phyloP scores from a whole-genome alignment of 2,888 invertebrate species.

The Troides helena region DNA sequence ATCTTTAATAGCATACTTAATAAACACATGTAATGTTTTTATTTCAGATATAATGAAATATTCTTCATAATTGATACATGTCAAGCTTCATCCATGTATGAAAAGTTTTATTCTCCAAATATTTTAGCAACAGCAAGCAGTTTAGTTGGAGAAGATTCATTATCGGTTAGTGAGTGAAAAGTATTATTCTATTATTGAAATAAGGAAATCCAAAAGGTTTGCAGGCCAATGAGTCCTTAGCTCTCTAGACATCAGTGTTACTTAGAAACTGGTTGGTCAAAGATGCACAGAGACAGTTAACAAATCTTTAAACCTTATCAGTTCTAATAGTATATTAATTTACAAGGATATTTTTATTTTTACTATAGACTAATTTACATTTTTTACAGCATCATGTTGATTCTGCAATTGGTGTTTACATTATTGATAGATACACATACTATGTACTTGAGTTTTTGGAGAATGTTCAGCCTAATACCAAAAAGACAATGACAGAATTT shows the following conservation, averaged over 20 bases:
- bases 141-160: slow-evolving; percentile 98
- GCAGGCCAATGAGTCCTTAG: too few species aligned
- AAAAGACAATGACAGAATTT: slow-evolving; percentile 95
- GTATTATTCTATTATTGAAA: too few species aligned
- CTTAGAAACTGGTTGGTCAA: too few species aligned
- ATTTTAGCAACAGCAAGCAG: slow-evolving; percentile 98
- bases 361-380: background rate
- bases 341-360: background rate
- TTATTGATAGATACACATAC: slow-evolving; percentile 99
- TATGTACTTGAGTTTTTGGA: slow-evolving; percentile 98
- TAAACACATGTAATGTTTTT: background rate
- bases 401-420: slow-evolving; percentile 98
- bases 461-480: slow-evolving; percentile 92
- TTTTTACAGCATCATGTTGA: slow-evolving; percentile 95
- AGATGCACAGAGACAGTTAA: too few species aligned
- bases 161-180: slow-evolving; percentile 84
- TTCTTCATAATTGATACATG: slow-evolving; percentile 99
- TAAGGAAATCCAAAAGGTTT: too few species aligned
- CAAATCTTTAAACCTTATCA: too few species aligned
- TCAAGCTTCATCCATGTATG: slow-evolving; percentile 99
- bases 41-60: slow-evolving; percentile 95
- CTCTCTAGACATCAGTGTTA: too few species aligned
- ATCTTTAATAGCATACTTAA: background rate
- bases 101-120: slow-evolving; percentile 98
- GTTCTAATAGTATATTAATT: background rate